Evolutionary conservation across 2,797 vertebrate genomes (phyloP).

Genomic region (Onychomys leucogaster): DNA sequence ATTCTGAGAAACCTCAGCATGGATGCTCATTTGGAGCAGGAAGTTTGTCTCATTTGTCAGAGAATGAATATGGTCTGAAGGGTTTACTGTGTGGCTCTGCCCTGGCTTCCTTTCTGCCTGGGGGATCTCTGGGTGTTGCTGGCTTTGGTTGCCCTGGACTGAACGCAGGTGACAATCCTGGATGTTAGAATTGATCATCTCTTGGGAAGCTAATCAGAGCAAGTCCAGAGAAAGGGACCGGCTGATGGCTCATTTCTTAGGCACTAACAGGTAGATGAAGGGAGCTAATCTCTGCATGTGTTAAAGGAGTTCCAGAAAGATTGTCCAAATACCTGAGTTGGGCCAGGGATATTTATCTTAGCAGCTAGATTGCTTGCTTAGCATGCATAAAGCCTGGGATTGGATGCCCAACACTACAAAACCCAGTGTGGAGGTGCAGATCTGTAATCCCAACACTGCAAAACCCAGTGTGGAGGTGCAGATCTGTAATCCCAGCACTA

Average conservation of each 20-base stretch:
- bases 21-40: neutral
- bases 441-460: neutral
- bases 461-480: neutral
- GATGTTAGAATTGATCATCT: neutral
- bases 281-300: neutral
- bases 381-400: neutral
- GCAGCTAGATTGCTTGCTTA: neutral
- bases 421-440: neutral
- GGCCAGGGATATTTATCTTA: neutral
- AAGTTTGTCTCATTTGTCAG: conserved; percentile 2
- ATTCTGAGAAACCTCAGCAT: neutral
- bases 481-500: neutral
- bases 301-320: neutral
- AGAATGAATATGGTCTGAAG: conserved; percentile 33
- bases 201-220: conserved; percentile 17
- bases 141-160: conserved; percentile 51
- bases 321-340: too few species aligned
- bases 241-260: neutral
- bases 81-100: conserved; percentile 51
- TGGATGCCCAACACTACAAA: neutral
- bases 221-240: neutral
- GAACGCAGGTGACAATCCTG: neutral
- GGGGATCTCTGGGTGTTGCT: conserved; percentile 22
- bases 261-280: neutral
- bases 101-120: conserved; percentile 51